Conservation (phyloP, 2,888 invertebrate genomes). For the Perdita meconis region DNA sequence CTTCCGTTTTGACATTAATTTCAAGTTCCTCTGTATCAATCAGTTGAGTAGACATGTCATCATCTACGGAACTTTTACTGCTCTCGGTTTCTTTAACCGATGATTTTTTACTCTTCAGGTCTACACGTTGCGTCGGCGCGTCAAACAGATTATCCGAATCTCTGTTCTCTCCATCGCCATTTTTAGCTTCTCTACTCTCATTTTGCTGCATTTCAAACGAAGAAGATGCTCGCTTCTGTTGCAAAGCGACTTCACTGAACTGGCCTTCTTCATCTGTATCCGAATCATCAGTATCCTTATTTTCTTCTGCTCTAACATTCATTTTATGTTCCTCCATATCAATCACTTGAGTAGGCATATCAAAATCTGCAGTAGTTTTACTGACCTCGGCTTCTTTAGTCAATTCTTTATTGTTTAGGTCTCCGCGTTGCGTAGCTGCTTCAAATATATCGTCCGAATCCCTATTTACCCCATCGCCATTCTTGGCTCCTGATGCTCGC, state of each 20-base stretch:
- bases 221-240: neutral
- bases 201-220: neutral
- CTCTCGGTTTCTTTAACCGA: neutral
- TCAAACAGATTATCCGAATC: slow-evolving; percentile 62
- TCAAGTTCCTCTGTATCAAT: neutral
- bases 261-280: slow-evolving; percentile 51
- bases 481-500: slow-evolving; percentile 18
- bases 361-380: neutral
- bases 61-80: neutral
- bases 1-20: too few relatives aligned
- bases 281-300: slow-evolving; percentile 35
- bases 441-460: slow-evolving; percentile 62
- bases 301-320: too few relatives aligned
- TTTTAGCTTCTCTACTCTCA: slow-evolving; percentile 15
- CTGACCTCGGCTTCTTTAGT: neutral
- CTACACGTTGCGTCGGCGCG: slow-evolving; percentile 42
- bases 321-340: neutral
- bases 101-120: neutral
- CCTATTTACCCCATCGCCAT: slow-evolving; percentile 21
- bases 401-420: neutral
- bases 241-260: slow-evolving; percentile 33
- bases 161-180: slow-evolving; percentile 21
- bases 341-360: slow-evolving; percentile 4
- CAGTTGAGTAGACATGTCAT: slow-evolving; percentile 1
- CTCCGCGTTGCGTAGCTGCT: slow-evolving; percentile 40